Percentiles rank a stretch among this genome's conserved stretches.
Evolutionary conservation across 2,113 vertebrate species (phyloP).

Genomic region (Ceyx cyanopectus): DNA sequence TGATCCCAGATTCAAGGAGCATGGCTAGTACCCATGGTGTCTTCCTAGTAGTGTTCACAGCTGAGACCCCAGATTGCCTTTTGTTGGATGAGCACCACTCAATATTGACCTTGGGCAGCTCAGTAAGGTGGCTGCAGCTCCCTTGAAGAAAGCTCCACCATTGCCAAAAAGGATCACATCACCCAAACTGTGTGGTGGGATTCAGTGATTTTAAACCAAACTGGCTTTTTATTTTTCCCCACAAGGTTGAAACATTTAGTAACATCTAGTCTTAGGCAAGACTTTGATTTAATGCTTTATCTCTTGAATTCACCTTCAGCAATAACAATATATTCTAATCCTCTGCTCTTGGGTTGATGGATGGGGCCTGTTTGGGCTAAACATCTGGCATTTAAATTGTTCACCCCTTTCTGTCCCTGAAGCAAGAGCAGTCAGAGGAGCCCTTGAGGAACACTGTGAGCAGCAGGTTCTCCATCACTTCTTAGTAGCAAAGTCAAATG

Average conservation of each 20-base stretch:
- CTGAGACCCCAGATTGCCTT: background rate
- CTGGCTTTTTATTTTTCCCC: background rate
- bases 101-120: background rate
- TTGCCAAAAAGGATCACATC: background rate
- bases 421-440: background rate
- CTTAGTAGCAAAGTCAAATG: background rate
- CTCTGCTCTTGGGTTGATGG: background rate
- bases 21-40: accelerated
- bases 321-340: background rate
- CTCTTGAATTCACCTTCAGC: conserved; percentile 48
- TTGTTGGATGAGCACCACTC: background rate
- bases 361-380: conserved; percentile 37
- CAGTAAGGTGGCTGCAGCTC: accelerated
- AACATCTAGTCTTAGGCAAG: background rate
- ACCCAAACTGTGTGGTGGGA: background rate
- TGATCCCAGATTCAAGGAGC: accelerated
- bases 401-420: background rate
- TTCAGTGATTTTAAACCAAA: background rate
- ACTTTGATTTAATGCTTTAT: conserved; percentile 39
- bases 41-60: background rate
- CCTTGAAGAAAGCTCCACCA: background rate
- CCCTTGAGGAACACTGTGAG: background rate
- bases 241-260: background rate
- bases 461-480: background rate
- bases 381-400: background rate